Conservation (phyloP, 2,888 invertebrate species). For the Synanthedon vespiformis region DNA sequence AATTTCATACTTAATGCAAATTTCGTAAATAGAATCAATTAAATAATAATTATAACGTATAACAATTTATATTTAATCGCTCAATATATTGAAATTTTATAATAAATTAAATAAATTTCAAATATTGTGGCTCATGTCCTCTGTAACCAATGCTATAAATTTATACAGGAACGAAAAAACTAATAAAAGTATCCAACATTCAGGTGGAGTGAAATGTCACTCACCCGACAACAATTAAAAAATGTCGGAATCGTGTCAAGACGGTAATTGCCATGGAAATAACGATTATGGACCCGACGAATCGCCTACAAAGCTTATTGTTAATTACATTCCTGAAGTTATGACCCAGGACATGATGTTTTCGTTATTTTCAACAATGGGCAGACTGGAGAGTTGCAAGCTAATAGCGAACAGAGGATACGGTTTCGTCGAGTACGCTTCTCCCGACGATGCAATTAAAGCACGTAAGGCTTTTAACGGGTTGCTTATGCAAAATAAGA, state of each 20-base stretch:
- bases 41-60: too few species aligned
- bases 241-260: conserved; percentile 73
- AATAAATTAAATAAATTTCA: too few species aligned
- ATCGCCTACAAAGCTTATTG: conserved; percentile 70
- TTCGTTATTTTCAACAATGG: conserved; percentile 68
- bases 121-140: too few species aligned
- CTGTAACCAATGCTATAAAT: too few species aligned
- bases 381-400: conserved; percentile 71
- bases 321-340: conserved; percentile 71
- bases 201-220: conserved; percentile 66
- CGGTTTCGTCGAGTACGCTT: conserved; percentile 68
- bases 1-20: too few species aligned
- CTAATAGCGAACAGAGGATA: conserved; percentile 69
- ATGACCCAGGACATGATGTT: conserved; percentile 72
- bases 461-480: conserved; percentile 67
- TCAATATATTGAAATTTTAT: too few species aligned
- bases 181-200: conserved; percentile 36
- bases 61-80: too few species aligned
- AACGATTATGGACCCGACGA: conserved; percentile 67
- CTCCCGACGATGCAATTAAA: conserved; percentile 63
- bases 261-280: conserved; percentile 71
- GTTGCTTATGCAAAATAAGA: conserved; percentile 68
- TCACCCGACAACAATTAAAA: conserved; percentile 70
- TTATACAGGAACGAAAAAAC: conserved; percentile 24
- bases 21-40: too few species aligned